Evolutionary conservation across 2,113 vertebrate genomes (phyloP).

Genomic region (Trogon surrucura): DNA sequence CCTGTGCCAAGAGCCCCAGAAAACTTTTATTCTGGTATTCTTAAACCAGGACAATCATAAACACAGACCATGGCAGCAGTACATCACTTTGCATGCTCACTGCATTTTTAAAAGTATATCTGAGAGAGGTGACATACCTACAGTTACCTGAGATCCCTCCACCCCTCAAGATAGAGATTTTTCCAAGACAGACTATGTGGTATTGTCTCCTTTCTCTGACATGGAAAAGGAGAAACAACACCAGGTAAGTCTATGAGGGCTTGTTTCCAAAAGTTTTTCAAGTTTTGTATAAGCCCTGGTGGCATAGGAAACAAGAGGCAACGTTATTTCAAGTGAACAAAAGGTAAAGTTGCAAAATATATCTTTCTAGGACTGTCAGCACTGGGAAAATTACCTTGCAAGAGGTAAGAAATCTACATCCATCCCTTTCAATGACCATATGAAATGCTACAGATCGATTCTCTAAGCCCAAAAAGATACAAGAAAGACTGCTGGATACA

Average conservation of each 20-base stretch:
- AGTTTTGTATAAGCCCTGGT: not conserved
- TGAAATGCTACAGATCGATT: not conserved
- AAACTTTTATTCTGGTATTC: too few relatives aligned
- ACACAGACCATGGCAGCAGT: rapidly evolving
- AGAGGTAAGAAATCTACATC: not conserved
- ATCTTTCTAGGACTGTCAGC: not conserved
- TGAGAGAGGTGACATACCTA: not conserved
- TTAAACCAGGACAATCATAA: too few relatives aligned
- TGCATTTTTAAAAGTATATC: not conserved
- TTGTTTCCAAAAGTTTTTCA: not conserved
- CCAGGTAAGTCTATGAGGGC: not conserved
- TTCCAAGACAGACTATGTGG: not conserved
- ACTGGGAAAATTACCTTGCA: not conserved
- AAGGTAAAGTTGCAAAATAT: not conserved
- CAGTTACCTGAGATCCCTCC: not conserved
- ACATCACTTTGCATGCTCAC: rapidly evolving
- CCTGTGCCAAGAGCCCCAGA: too few relatives aligned
- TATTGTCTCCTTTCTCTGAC: not conserved
- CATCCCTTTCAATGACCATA: not conserved
- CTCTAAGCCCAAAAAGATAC: not conserved
- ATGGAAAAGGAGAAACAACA: not conserved
- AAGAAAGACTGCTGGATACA: not conserved
- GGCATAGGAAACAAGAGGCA: not conserved
- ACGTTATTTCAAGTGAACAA: not conserved
- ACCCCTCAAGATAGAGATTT: not conserved